Percentiles rank a stretch among this genome's conserved stretches.
Conservation (phyloP, 2,888 invertebrate genomes). For the Diaphora mendica region DNA sequence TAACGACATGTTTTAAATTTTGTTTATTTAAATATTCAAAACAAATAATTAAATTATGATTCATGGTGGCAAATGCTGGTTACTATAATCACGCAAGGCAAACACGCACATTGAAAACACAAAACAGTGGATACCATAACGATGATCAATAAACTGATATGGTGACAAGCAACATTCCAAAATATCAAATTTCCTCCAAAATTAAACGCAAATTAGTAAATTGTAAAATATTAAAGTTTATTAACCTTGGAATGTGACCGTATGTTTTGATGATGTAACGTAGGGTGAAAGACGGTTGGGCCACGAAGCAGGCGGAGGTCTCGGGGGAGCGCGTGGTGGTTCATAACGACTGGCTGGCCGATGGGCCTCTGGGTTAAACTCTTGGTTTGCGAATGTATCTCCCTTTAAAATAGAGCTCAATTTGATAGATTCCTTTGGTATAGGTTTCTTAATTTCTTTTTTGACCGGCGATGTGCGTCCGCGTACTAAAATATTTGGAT, state of each 20-base stretch:
- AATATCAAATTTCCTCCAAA: conserved; percentile 73
- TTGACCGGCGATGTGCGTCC: conserved; percentile 74
- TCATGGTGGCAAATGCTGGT: conserved; percentile 42
- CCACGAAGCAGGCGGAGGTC: conserved; percentile 81
- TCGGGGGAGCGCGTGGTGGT: conserved; percentile 87
- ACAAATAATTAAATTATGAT: conserved; percentile 21
- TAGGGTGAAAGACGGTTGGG: conserved; percentile 76
- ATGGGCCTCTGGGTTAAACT: conserved; percentile 91
- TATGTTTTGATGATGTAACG: conserved; percentile 87
- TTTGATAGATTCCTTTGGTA: conserved; percentile 76
- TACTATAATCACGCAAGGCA: conserved; percentile 37
- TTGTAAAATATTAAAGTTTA: conserved; percentile 77
- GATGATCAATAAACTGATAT: conserved; percentile 71
- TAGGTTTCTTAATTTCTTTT: conserved; percentile 75
- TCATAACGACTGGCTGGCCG: conserved; percentile 92
- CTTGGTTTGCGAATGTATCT: conserved; percentile 88
- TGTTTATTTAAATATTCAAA: not conserved
- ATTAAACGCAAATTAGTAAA: conserved; percentile 63
- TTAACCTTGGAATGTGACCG: conserved; percentile 92
- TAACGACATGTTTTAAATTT: not conserved
- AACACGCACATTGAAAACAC: conserved; percentile 66
- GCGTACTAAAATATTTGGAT: conserved; percentile 64
- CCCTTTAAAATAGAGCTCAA: conserved; percentile 81
- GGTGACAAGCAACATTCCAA: conserved; percentile 53
- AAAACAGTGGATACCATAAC: conserved; percentile 56